Base-by-base conservation (phyloP, 2,797 vertebrate species). In the Pseudocheirus occidentalis region DNA sequence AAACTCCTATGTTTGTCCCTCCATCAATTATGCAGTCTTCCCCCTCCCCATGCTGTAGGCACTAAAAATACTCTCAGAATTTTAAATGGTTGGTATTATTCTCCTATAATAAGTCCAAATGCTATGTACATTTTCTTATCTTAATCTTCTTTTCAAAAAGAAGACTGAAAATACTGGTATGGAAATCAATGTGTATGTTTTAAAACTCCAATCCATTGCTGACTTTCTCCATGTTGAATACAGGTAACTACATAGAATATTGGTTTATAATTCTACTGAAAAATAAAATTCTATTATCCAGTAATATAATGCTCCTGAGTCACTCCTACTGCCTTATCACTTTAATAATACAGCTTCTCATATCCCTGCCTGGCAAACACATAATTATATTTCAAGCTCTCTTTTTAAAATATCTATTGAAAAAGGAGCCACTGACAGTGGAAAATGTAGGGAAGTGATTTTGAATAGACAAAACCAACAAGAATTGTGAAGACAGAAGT, bases 401-500 rank as follows among this genome's bases (percentile, higher is more conserved):
- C 93, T 59, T 14, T 34, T 34, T 34, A 5, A 4, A 66, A 81
- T 0, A 13, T 81, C 89, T 56, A 91, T 89, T 94, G 4, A 29
- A 57, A 95, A 95, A 13, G 34, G 52, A 95, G 4, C 24, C 91
- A 55, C 91, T 90, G 0, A 92, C 28, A 93, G 12, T 62, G 94
- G 11, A 40, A 96, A 98, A 96, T 92, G 53, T 90, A 96, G 92
- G 46, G 58, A 29, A 31, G 54, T 92, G 58, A 40, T 90, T 94
- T 92, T 90, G 66, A 98, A 96, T 4, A 97, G 95, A 96, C n/a
- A 93, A 96, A 97, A 95, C 29, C 92, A 92, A 97, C 96, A 96
- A 92, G 94, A 98, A 91, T 3, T 96, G 29, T 95, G 95, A 97
- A 97, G 96, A 96, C 92, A 97, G 98, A 95, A 94, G 96, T 96